phyloP scores from a whole-genome alignment of 2,113 vertebrate genomes.

The Sarotherodon lohbergeri region DNA sequence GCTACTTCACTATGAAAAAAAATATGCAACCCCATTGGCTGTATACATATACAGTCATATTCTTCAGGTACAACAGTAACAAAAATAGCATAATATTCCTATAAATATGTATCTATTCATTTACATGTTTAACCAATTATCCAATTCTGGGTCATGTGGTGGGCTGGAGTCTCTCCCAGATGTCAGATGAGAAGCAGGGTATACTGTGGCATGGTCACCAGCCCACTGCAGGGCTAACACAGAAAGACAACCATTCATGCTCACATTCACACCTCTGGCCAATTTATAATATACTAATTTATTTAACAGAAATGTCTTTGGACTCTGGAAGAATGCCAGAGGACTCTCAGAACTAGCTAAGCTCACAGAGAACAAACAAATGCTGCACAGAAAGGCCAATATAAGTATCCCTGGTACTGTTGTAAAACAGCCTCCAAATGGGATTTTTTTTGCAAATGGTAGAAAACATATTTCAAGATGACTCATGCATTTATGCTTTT shows the following conservation, averaged over 20 bases:
- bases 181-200: background rate
- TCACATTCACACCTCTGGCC: background rate
- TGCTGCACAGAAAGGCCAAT: background rate
- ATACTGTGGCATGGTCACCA: background rate
- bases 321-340: background rate
- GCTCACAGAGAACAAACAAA: background rate
- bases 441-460: background rate
- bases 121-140: background rate
- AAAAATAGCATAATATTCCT: background rate
- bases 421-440: background rate
- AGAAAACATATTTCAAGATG: background rate
- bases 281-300: background rate
- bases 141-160: background rate
- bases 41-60: background rate
- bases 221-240: background rate
- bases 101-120: background rate
- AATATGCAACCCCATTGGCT: background rate
- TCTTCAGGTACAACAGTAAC: background rate
- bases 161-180: background rate
- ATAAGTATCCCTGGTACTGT: background rate
- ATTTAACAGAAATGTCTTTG: background rate
- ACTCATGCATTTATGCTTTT: background rate
- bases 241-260: background rate
- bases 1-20: background rate
- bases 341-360: background rate